Percentiles rank a stretch among this genome's conserved stretches.
Conservation (phyloP, 2,113 vertebrate species). For the Antigone vipio region DNA sequence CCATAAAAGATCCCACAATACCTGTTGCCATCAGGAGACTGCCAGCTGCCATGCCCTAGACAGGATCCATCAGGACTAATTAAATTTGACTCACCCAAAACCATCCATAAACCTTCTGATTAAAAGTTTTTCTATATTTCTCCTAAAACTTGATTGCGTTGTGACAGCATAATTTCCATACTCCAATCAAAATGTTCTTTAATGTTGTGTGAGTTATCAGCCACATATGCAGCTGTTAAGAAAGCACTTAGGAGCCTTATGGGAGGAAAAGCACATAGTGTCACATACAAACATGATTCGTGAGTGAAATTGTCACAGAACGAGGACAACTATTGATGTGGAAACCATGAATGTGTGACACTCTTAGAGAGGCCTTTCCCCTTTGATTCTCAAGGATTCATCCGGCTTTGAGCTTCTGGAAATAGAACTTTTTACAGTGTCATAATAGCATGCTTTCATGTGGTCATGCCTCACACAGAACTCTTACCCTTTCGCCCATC, state of each 20-base stretch:
- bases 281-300: not conserved
- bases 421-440: not conserved
- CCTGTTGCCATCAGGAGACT: not conserved
- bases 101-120: not conserved
- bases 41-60: not conserved
- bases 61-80: accelerated
- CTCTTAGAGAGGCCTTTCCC: not conserved
- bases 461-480: not conserved
- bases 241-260: not conserved
- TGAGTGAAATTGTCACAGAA: not conserved
- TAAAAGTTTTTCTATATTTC: not conserved
- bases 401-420: not conserved
- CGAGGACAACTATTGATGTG: not conserved
- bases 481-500: not conserved
- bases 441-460: not conserved
- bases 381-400: not conserved
- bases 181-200: not conserved
- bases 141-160: not conserved
- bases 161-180: not conserved
- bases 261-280: not conserved
- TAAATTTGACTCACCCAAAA: not conserved
- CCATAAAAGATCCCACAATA: not conserved
- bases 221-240: not conserved
- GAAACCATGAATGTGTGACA: not conserved
- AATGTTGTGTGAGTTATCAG: not conserved